Base-by-base conservation (phyloP, 1,140 invertebrate genomes). In the Tetragonula clypearis region DNA sequence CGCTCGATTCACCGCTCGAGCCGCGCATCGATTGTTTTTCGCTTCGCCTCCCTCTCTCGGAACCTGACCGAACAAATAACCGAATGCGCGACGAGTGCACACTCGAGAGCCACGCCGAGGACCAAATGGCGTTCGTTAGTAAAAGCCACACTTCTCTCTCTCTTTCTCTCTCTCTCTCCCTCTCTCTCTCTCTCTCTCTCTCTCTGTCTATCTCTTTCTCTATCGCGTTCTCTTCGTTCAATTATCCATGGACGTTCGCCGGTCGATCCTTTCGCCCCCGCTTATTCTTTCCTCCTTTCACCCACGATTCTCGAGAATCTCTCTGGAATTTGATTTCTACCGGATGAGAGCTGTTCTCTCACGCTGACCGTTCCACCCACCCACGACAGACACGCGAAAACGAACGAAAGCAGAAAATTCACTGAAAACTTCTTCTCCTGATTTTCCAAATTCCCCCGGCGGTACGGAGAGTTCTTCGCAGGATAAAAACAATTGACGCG, bases 121-220 rank as follows among this genome's bases (percentile, higher is more conserved):
- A 79, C 87, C 88, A 86, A 89, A 89, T 89, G 88, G 76, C 85
- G 88, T 89, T 89, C 88, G 88, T 89, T 89, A 89, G 88, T 83
- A 86, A 89, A 89, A 89, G 83, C 87, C 87, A 88, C 80, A 76
- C 84, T 80, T 49, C 23, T 15, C 41, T 1, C 12, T 21, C 72
- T 8, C 19, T 60, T 2, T 68, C 62, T 26, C 14, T 66, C 5
- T 66, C 12, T 21, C 72, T 8, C 19, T 60, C 5, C 58, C 62
- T 26, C 14, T 66, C 5, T 66, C 30, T 30, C 30, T 30, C 30
- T 30, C 30, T 30, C 0, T 30, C 30, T 30, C 1, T 30, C 12
- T 21, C 53, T 8, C 19, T 60, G 2, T 68, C 62, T 26, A 2
- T 66, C 5, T 66, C 26, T 26, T n/a, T 17, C 73, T 71, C 83